Evolutionary conservation across 2,888 invertebrate species (phyloP).

Genomic region (Plemyria rubiginata): DNA sequence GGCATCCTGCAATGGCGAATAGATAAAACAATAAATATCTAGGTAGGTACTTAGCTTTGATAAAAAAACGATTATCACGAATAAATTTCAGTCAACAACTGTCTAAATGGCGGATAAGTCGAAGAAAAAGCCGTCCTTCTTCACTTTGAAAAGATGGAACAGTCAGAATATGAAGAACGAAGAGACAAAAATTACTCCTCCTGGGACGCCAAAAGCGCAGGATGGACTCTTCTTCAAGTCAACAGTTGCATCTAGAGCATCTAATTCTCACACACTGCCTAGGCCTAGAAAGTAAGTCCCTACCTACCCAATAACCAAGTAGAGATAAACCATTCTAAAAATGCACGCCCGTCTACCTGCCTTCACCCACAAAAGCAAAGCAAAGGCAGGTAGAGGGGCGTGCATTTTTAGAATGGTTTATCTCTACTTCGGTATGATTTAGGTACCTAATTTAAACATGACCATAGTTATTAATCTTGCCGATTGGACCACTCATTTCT

Average conservation of each 20-base stretch:
- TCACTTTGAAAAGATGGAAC: constrained; percentile 68
- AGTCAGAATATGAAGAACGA: constrained; percentile 52
- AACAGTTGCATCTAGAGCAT: constrained; percentile 40
- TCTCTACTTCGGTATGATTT: too few relatives aligned
- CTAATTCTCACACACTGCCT: constrained; percentile 50
- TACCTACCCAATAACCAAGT: constrained; percentile 26
- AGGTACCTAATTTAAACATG: too few relatives aligned
- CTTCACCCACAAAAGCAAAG: too few relatives aligned
- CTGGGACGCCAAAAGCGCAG: constrained; percentile 23
- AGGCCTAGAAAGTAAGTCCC: constrained; percentile 65
- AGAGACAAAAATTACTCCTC: constrained; percentile 38
- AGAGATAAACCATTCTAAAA: too few relatives aligned
- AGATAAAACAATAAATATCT: constrained; percentile 23
- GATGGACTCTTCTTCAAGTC: constrained; percentile 44
- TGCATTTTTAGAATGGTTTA: too few relatives aligned
- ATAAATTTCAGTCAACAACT: constrained; percentile 42
- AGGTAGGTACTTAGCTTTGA: constrained; percentile 13
- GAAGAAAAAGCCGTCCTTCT: constrained; percentile 68
- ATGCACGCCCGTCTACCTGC: too few relatives aligned
- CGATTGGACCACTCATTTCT: too few relatives aligned
- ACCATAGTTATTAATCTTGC: too few relatives aligned
- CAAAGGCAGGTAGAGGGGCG: too few relatives aligned
- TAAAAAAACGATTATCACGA: constrained; percentile 41
- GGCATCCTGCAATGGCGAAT: constrained; percentile 23
- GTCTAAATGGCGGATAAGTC: constrained; percentile 69